Conservation (phyloP, 2,797 vertebrate genomes). For the Amphiprion clarkii region DNA sequence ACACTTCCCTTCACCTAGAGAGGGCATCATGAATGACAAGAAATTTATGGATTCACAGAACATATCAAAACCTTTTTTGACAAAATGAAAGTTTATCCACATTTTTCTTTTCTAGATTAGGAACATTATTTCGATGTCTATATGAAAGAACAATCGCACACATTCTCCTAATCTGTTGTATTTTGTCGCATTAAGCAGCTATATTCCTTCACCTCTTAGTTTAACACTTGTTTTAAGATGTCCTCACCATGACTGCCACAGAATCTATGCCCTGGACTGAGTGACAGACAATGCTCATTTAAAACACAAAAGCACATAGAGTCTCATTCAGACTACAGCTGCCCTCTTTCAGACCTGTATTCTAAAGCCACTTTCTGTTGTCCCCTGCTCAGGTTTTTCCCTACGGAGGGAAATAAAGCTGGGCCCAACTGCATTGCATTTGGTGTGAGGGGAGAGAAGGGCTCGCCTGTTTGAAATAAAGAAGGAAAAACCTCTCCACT, state of each 20-base stretch:
- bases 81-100: too few relatives aligned
- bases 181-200: background rate
- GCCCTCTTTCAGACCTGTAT: slow-evolving; percentile 92
- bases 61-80: too few relatives aligned
- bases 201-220: slow-evolving; percentile 18
- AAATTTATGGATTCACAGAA: slow-evolving; percentile 1
- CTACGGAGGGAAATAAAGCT: slow-evolving; percentile 83
- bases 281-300: slow-evolving; percentile 97
- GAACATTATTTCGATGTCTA: background rate
- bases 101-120: too few relatives aligned
- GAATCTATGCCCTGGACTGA: slow-evolving; percentile 76
- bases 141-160: background rate
- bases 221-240: slow-evolving; percentile 88
- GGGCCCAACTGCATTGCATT: slow-evolving; percentile 89
- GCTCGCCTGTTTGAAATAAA: slow-evolving; percentile 86
- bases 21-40: background rate
- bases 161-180: too few relatives aligned
- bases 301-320: slow-evolving; percentile 97
- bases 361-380: slow-evolving; percentile 93
- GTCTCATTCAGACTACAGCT: slow-evolving; percentile 97
- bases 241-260: slow-evolving; percentile 81
- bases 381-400: slow-evolving; percentile 91
- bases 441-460: slow-evolving; percentile 92
- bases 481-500: slow-evolving; percentile 81
- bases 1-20: slow-evolving; percentile 51